Evolutionary conservation across 2,113 vertebrate species (phyloP), one percentile per base, ranked within the genome.

Genomic region (Pholis gunnellus): DNA sequence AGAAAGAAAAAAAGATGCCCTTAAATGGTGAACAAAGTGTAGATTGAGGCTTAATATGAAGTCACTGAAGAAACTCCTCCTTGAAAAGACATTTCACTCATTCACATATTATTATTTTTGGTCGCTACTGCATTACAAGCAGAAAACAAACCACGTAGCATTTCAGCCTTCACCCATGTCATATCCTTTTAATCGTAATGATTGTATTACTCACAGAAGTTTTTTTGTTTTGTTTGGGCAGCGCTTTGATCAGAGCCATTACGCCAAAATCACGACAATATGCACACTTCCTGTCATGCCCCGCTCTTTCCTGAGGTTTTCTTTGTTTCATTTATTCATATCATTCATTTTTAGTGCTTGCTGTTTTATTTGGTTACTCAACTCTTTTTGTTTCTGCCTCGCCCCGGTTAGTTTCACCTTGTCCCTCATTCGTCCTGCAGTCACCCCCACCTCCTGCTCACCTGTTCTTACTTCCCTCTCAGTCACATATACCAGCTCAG

Each of bases 201-300:
- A 59, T 5, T 42, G 20, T 27, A 36, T 65, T 6, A 40, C 15
- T 29, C 22, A n/a, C 52, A 54, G 2, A 11, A 34, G 29, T 5
- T 6, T 34, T 70, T 82, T 70, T 64, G 54, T 50, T 59, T 27
- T n/a, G n/a, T n/a, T n/a, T n/a, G 22, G 59, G 25, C 17, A n/a
- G 42, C 0, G 22, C 60, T 73, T 66, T 63, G 42, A 75, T 82
- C 64, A 61, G 17, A 69, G 18, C 54, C 22, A 60, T 50, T 29
- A 38, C 52, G 29, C 64, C 3, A 7, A 59, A 46, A 81, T 67
- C 2, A 29, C 60, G 18, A 40, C 31, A 36, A 44, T 29, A 63
- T 44, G 9, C 4, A 70, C 18, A n/a, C n/a, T 4, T 42, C 52
- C 52, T 63, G 52, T 56, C 22, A 54, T 5, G n/a, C n/a, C n/a